A percentile compares a stretch with the other conserved stretches of the same genome.
phyloP scores from a whole-genome alignment of 2,113 vertebrate genomes.

The Microcebus lehilahytsara region DNA sequence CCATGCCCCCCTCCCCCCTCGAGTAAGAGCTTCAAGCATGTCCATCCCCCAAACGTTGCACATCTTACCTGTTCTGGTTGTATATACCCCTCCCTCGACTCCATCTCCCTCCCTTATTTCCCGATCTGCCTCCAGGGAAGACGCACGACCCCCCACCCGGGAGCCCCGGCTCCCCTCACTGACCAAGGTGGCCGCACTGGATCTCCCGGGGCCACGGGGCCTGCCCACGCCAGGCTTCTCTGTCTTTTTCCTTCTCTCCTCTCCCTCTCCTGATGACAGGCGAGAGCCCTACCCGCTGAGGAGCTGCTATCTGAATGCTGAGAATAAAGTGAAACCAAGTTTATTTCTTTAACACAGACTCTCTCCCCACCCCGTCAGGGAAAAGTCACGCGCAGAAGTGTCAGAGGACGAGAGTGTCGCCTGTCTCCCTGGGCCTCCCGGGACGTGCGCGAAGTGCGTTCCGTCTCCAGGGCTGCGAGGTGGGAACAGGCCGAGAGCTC shows the following conservation, averaged over 20 bases:
- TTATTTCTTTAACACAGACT: background rate
- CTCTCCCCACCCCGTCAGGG: background rate
- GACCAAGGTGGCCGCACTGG: fast-evolving
- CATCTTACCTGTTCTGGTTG: no score
- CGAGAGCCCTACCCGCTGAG: background rate
- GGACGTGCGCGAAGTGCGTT: fast-evolving
- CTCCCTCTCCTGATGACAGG: background rate
- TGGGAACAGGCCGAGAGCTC: fast-evolving
- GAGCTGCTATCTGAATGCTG: background rate
- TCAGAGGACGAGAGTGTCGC: background rate
- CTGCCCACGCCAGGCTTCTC: fast-evolving
- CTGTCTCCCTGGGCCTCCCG: background rate
- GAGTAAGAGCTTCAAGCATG: no score
- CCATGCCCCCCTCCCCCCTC: no score
- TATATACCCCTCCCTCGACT: background rate
- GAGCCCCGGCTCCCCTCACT: fast-evolving
- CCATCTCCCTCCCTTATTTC: background rate
- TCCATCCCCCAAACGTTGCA: no score
- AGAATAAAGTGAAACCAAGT: background rate
- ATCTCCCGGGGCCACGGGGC: fast-evolving
- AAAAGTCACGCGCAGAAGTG: no score
- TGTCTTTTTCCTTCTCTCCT: background rate
- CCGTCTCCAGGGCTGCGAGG: fast-evolving
- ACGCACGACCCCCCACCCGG: fast-evolving
- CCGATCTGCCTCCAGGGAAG: background rate